Base-by-base conservation (phyloP, 2,113 vertebrate genomes). In the Chinchilla lanigera region DNA sequence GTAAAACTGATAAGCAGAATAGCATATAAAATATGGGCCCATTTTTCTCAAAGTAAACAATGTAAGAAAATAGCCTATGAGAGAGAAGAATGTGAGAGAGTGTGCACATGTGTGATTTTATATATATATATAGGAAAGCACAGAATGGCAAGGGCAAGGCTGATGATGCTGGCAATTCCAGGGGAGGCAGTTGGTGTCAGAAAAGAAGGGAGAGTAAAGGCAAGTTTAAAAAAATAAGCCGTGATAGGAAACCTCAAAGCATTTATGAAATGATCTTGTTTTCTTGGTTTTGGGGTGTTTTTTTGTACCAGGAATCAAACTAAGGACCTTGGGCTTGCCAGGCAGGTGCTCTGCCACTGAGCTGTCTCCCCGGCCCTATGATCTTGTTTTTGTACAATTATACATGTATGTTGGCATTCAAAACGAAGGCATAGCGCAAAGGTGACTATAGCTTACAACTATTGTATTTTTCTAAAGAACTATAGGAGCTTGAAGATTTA, bases 31-130 rank as follows among this genome's bases (percentile, higher is more conserved):
- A 69, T 24, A 65, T 3, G 56, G 90, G 41, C 22, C 5, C 60
- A 30, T 78, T 96, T 93, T 95, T 93, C 44, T 88, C 58, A 93
- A 58, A 80, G 41, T 35, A 94, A 69, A 14, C 71, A 44, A 69
- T 85, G 50, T 85, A 73, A 90, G 56, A 81, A 61, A 50, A 35
- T 7, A 95, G 61, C 67, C n/a, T 56, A 35, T 33, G 90, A 75
- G 30, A 50, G n/a, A 50, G n/a, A n/a, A n/a, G n/a, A n/a, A n/a
- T 69, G 33, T 69, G 33, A 52, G 50, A 61, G 69, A 20, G 5
- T 38, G 69, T 38, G n/a, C 30, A 33, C 30, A 33, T 22, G 44
- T 30, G 26, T 50, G n/a, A n/a, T n/a, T n/a, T n/a, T n/a, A n/a
- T n/a, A n/a, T n/a, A n/a, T n/a, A n/a, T n/a, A n/a, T n/a, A n/a